Base-by-base conservation (phyloP, 2,888 invertebrate species). In the Aporophyla lueneburgensis region DNA sequence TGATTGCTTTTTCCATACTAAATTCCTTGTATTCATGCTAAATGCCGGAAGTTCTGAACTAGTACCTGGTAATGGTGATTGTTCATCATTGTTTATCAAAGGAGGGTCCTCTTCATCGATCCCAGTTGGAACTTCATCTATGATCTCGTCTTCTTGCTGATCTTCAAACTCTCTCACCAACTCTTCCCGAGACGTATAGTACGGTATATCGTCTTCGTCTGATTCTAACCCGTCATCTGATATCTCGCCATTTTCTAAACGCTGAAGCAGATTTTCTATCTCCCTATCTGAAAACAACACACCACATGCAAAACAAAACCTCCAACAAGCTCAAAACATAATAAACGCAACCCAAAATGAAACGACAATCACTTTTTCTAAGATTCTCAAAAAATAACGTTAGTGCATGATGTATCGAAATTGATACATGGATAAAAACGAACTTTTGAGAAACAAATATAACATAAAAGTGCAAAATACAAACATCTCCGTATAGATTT, bases 1-100 rank as follows among this genome's bases (percentile, higher is more conserved):
- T 43, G 67, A 81, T 43, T 81, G 82, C 51, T 84, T 84, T 78
- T 40, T 86, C 77, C 84, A 86, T 5, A 82, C 49, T 76, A 80
- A 82, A 80, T 81, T 40, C 40, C 70, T 61, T n/a, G 40, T 54
- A 40, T 33, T 66, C 33, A 53, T 51, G 53, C 51, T 68, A 16
- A 66, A 66, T 53, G 33, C 66, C 51, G 51, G 66, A 66, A 66
- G 66, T 53, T 66, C 33, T 66, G 66, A 40, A n/a, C 21, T 46
- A 9, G 58, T 21, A 69, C 43, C 27, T 58, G 58, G 69, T 46
- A 69, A 43, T 19, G 27, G 43, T 24, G 56, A 43, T 62, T 62
- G 62, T 62, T 43, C 62, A 63, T 49, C 63, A 63, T 65, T 27
- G 49, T 65, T 49, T 5, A 65, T 5, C 63, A 63, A 49, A 49